Conservation (phyloP, 2,888 invertebrate genomes). For the Ethmia dodecea region DNA sequence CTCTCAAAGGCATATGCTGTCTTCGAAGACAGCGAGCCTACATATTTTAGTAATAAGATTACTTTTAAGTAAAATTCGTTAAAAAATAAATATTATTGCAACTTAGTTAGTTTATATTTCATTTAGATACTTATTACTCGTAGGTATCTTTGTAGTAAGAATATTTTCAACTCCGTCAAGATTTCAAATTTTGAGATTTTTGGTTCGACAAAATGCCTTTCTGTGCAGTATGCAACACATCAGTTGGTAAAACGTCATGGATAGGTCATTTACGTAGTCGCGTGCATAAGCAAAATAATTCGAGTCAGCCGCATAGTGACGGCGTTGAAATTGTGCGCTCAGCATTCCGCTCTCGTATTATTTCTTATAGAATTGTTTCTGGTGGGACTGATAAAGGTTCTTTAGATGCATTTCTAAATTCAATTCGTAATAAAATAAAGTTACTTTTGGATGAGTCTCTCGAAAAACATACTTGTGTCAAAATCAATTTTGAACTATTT, state of each 20-base stretch:
- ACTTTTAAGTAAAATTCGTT: not conserved
- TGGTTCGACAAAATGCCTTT: not conserved
- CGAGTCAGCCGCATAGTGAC: not conserved
- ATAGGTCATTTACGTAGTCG: not conserved
- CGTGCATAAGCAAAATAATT: not conserved
- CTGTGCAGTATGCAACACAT: not conserved
- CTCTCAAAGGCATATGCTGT: no score
- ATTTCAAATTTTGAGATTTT: no score
- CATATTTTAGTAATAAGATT: not conserved
- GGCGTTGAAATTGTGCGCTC: not conserved
- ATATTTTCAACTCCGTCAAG: no score
- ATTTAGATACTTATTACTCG: not conserved
- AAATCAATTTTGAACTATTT: no score
- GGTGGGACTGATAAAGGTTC: not conserved
- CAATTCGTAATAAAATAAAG: no score
- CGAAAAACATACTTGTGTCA: not conserved
- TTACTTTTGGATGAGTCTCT: no score
- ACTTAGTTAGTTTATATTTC: not conserved
- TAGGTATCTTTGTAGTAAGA: not conserved
- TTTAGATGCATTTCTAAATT: no score
- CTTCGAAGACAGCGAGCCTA: not conserved
- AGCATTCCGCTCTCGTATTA: not conserved
- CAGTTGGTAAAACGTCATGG: not conserved
- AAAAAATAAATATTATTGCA: not conserved
- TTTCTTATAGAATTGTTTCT: not conserved